phyloP scores from a whole-genome alignment of 2,113 vertebrate species.

The Brachyhypopomus occidentalis region DNA sequence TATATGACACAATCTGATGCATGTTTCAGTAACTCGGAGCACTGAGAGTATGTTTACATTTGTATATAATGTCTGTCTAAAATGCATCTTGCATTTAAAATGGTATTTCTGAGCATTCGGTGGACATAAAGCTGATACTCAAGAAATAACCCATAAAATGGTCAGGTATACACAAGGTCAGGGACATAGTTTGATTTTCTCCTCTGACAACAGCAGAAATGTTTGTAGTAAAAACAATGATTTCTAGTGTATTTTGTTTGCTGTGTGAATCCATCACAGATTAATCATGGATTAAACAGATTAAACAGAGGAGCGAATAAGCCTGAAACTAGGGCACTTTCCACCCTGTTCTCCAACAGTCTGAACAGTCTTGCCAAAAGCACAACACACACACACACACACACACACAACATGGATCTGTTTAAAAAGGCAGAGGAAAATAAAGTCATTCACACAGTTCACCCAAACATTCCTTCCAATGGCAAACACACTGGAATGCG shows the following conservation, averaged over 20 bases:
- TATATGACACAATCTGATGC: too few species aligned
- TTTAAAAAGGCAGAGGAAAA: constrained; percentile 9
- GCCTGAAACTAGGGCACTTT: constrained; percentile 2
- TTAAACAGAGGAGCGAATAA: constrained; percentile 8
- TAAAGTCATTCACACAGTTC: background rate
- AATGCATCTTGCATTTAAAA: too few species aligned
- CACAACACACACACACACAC: background rate
- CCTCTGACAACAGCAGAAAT: too few species aligned
- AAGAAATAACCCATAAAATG: too few species aligned
- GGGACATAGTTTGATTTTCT: too few species aligned
- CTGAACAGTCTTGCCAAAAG: background rate
- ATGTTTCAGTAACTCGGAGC: too few species aligned
- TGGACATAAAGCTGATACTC: too few species aligned
- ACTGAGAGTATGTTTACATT: too few species aligned
- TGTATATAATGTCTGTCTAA: too few species aligned
- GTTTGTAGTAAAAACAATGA: too few species aligned
- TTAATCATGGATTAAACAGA: constrained; percentile 6
- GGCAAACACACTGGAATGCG: background rate
- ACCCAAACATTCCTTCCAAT: constrained; percentile 6
- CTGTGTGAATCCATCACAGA: background rate
- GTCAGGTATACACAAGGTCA: too few species aligned
- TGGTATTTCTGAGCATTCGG: too few species aligned
- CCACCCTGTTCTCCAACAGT: background rate
- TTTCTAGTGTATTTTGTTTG: background rate
- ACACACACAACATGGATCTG: background rate